Base-by-base conservation (phyloP, 2,888 invertebrate genomes). In the Eulithis prunata region DNA sequence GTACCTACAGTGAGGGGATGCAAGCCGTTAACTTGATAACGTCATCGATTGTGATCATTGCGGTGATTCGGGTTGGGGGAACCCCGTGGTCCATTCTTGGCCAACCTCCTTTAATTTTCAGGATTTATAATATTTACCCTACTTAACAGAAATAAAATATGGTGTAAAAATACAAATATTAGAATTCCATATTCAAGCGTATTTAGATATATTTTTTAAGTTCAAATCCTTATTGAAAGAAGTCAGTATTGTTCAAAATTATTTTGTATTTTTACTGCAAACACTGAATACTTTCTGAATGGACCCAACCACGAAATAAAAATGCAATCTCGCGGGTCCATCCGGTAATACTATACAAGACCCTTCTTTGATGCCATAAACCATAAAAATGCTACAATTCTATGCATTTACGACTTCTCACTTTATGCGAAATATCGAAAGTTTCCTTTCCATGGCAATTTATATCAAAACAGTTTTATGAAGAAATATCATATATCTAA, bases 381-480 rank as follows among this genome's bases (percentile, higher is more conserved):
- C 51, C 65, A 10, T 62, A 87, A 85, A 86, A 83, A 82, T 73
- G 78, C 77, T 79, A 83, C 82, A 81, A 76, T 73, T 75, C 79
- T 78, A 78, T 81, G 80, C 81, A 80, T 85, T 83, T 80, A 82
- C 81, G 82, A 78, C 74, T 72, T 75, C 74, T 73, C 75, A 72
- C 77, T 78, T 73, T 71, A 70, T 73, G 71, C 73, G 71, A 71
- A 69, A 71, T 71, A 69, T 72, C 72, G 62, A 62, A 53, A 49
- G 10, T 43, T 36, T 51, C 5, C 55, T 12, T 54, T 68, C 63
- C 72, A 68, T 66, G 57, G 59, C 8, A 5, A 41, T 3, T 8
- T 3, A 41, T 41, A 41, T 41, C 41, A 41, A 8, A 11, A 41
- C 41, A 5, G 41, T 41, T 41, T 41, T 38, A 38, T 38, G 3